Evolutionary conservation across 1,140 invertebrate species (phyloP).

Genomic region (Saccostrea echinata): DNA sequence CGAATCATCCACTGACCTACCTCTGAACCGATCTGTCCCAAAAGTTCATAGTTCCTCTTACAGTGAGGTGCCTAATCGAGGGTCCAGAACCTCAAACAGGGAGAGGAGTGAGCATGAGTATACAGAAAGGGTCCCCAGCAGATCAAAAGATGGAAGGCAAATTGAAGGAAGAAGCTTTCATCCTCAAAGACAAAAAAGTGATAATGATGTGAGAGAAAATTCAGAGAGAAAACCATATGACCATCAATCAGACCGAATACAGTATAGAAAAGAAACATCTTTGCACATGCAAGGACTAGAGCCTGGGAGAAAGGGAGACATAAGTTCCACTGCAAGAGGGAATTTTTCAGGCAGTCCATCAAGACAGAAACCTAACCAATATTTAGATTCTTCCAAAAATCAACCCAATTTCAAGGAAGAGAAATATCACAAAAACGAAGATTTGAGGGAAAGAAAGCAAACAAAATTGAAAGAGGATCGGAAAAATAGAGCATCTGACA

Average conservation of each 20-base stretch:
- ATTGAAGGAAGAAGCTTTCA: neutral
- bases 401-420: neutral
- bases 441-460: neutral
- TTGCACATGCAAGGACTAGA: neutral
- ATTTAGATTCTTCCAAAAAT: neutral
- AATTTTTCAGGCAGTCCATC: neutral
- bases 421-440: neutral
- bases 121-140: neutral
- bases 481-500: slow-evolving; percentile 15
- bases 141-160: neutral
- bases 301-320: neutral
- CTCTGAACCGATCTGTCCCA: neutral
- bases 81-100: neutral
- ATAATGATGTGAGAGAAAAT: neutral
- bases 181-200: neutral
- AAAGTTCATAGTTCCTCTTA: slow-evolving; percentile 10
- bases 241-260: neutral
- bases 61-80: neutral
- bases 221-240: neutral
- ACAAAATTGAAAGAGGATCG: neutral
- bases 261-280: neutral
- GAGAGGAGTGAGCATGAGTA: neutral
- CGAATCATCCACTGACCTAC: slow-evolving; percentile 15
- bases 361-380: neutral
- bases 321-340: neutral